Evolutionary conservation across 2,113 vertebrate species (phyloP), one percentile per base, ranked within the genome.

Genomic region (Apeltes quadracus): DNA sequence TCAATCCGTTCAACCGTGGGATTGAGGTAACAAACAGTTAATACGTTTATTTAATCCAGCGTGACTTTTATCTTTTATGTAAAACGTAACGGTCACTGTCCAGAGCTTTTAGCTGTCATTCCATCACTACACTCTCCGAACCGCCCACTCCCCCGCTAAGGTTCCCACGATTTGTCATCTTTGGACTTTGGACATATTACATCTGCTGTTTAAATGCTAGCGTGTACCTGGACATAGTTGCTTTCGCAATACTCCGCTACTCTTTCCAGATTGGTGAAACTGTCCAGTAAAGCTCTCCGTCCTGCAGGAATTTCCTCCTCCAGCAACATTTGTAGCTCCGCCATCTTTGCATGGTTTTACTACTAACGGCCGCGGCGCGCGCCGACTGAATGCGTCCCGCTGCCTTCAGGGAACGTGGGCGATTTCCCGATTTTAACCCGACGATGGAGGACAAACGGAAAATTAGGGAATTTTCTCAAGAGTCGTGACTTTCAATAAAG

Each of bases 291-390:
- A 81, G 96, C 95, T 91, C 93, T 95, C 81, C 95, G 95, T 89
- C 96, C 97, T 61, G 95, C 96, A 76, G 97, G 97, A 92, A 98
- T 96, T 75, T 98, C 96, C 88, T 98, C 96, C 87, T 98, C 96
- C 94, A 97, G 93, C 93, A 98, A 95, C 97, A 97, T 97, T 92
- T 97, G 96, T 75, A 98, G 90, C 95, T 98, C 97, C 96, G 96
- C 96, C 96, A 97, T 97, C 94, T 97, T 97, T 94, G 96, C 95
- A 95, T 95, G 80, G 10, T 74, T 68, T 70, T 59, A 81, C 87
- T 54, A 75, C 54, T 58, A 50, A 69, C 75, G 64, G 71, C 78
- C 1, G 79, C 61, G 20, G 75, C 51, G 71, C 72, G 76, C 61
- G 70, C 75, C 41, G 22, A 74, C 73, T 67, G 76, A 27, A 75